Evolutionary conservation across 2,797 vertebrate genomes (phyloP), one percentile per base, ranked within the genome.

Genomic region (Sitta carolinensis): DNA sequence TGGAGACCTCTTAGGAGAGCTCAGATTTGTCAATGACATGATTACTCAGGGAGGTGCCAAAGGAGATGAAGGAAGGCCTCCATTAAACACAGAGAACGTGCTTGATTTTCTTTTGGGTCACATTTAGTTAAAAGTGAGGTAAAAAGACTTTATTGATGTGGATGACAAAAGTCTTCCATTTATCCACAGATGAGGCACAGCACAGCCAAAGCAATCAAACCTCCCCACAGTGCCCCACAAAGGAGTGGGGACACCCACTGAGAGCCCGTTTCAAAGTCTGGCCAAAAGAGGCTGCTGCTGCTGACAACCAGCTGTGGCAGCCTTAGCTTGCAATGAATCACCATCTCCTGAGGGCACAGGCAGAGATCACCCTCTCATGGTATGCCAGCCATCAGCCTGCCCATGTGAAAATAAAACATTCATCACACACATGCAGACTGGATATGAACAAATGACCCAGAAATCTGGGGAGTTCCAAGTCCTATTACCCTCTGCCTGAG

Each of bases 361-460:
- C 76, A 48, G 58, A 94, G 43, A 68, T 81, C 81, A 70, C 26
- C 9, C 38, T 72, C 86, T 70, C 90, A 45, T 20, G 55, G 42
- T 26, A 54, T 4, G 68, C 64, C 58, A 82, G 64, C 55, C 83
- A 91, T 58, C 72, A 79, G 21, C 64, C 47, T 55, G 68, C 30
- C 87, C 79, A 19, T 38, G 82, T 34, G 55, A 88, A 94, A 92
- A 86, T 55, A 89, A 96, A 79, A 67, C 55, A 36, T 84, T 72
- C 40, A 76, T 86, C 87, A 75, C 73, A n/a, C 26, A 38, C 27
- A 18, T 7, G 10, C 0, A 0, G 62, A 45, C 82, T 78, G 79
- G 47, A 59, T 78, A 87, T 79, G 89, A 94, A 85, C 59, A 94
- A 89, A 55, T 84, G 91, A 86, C 89, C 87, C 87, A 90, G 76